These are phyloP conservation scores for Hirtodrosophila duncani DNA, from an alignment of 2,888 invertebrate genomes.

Conservation along the genomic window DNA sequence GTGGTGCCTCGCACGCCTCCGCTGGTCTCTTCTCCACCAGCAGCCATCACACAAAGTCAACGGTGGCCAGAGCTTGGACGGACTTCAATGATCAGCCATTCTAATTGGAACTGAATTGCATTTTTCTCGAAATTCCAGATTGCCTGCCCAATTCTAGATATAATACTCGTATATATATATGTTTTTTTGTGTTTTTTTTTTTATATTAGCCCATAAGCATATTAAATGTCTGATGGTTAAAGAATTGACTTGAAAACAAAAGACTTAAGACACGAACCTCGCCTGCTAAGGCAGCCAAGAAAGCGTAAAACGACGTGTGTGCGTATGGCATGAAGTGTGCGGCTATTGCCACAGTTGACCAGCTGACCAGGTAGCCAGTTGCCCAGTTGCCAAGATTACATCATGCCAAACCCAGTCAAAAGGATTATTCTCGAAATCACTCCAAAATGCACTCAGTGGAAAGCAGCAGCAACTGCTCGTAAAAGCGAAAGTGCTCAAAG, in stretches of 20 bases:
- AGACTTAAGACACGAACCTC: constrained; percentile 19
- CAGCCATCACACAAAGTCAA: constrained; percentile 45
- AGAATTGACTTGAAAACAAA: constrained; percentile 16
- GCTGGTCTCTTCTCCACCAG: constrained; percentile 55
- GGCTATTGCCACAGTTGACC: too few relatives aligned
- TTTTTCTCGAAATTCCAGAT: too few relatives aligned
- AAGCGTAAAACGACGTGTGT: constrained; percentile 51
- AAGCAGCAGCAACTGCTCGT: too few relatives aligned
- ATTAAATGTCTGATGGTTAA: constrained; percentile 16
- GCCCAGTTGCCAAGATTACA: too few relatives aligned
- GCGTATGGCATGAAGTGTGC: constrained; percentile 7
- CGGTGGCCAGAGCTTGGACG: constrained; percentile 20
- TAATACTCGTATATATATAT: too few relatives aligned
- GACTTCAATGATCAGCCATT: constrained; percentile 15
- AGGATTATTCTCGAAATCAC: too few relatives aligned
- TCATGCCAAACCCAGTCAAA: too few relatives aligned
- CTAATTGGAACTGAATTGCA: too few relatives aligned
- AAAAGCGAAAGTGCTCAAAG: too few relatives aligned
- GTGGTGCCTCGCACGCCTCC: constrained; percentile 75
- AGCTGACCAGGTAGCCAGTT: too few relatives aligned
- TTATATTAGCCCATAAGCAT: constrained; percentile 20
- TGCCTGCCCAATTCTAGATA: too few relatives aligned
- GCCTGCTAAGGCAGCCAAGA: constrained; percentile 45
- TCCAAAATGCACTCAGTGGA: too few relatives aligned
- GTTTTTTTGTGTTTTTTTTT: constrained; percentile 14